phyloP scores from a whole-genome alignment of 2,113 vertebrate species.

The Ceyx melanurus region DNA sequence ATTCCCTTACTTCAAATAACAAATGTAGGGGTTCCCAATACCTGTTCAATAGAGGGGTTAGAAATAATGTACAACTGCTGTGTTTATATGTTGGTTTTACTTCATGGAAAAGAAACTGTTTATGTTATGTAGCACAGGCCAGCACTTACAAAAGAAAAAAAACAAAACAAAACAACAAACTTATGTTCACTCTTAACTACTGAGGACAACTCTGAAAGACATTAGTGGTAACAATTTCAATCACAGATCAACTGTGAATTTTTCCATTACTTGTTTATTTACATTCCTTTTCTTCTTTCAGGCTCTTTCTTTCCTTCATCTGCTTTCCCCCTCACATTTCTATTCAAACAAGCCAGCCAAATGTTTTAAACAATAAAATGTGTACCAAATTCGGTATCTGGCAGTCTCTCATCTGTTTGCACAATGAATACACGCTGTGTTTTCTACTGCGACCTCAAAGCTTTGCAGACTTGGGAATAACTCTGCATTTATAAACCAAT shows the following conservation, averaged over 20 bases:
- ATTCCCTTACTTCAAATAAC: not conserved
- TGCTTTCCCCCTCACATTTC: not conserved
- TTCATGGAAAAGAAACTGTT: not conserved
- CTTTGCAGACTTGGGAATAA: not conserved
- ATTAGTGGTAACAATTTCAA: not conserved
- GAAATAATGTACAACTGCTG: not conserved
- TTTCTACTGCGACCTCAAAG: not conserved
- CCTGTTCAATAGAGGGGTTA: not conserved
- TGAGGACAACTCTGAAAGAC: not conserved
- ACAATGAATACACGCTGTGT: not conserved
- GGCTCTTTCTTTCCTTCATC: not conserved
- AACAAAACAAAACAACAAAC: not conserved
- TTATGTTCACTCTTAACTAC: not conserved
- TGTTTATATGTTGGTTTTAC: not conserved
- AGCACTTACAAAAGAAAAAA: not conserved
- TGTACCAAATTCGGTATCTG: not conserved
- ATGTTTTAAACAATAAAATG: not conserved
- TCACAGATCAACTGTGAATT: not conserved
- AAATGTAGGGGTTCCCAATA: not conserved
- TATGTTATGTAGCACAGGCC: not conserved
- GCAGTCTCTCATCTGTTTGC: not conserved
- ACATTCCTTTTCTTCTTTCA: not conserved
- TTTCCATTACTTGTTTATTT: not conserved
- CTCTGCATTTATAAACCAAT: not conserved
- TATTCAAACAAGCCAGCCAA: not conserved